phyloP scores from a whole-genome alignment of 2,797 vertebrate genomes.

The Corythornis leucogaster region DNA sequence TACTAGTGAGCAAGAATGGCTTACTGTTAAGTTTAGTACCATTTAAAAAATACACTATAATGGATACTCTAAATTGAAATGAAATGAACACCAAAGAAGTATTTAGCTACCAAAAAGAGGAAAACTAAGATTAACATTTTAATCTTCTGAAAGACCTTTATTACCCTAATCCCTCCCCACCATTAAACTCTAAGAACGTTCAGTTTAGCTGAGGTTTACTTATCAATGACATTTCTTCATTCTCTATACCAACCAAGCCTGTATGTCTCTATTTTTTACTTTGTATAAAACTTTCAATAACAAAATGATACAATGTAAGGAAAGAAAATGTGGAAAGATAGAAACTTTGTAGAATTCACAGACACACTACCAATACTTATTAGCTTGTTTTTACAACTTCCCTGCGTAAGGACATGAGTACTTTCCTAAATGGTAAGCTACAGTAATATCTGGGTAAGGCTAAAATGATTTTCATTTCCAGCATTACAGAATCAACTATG shows the following conservation, averaged over 20 bases:
- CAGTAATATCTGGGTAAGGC: neutral
- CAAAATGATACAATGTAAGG: neutral
- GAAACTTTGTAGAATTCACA: neutral
- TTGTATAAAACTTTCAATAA: neutral
- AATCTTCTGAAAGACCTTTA: neutral
- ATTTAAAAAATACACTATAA: rapidly evolving
- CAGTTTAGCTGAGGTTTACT: neutral
- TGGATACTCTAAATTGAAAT: neutral
- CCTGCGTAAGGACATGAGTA: neutral
- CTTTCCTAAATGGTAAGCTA: neutral
- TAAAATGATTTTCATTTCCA: neutral
- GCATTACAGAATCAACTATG: neutral
- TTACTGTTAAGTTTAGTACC: neutral
- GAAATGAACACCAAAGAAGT: neutral
- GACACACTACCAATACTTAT: neutral
- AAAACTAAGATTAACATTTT: neutral
- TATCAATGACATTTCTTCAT: neutral
- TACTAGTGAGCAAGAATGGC: neutral
- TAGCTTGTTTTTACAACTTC: neutral
- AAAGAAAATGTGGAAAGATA: neutral
- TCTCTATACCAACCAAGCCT: neutral
- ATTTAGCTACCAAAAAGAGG: neutral
- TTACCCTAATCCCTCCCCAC: rapidly evolving
- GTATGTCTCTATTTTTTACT: neutral
- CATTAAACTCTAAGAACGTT: neutral